Percentiles rank a stretch among this genome's conserved stretches.
Evolutionary conservation across 2,113 vertebrate genomes (phyloP).

Genomic region (Saguinus midas): DNA sequence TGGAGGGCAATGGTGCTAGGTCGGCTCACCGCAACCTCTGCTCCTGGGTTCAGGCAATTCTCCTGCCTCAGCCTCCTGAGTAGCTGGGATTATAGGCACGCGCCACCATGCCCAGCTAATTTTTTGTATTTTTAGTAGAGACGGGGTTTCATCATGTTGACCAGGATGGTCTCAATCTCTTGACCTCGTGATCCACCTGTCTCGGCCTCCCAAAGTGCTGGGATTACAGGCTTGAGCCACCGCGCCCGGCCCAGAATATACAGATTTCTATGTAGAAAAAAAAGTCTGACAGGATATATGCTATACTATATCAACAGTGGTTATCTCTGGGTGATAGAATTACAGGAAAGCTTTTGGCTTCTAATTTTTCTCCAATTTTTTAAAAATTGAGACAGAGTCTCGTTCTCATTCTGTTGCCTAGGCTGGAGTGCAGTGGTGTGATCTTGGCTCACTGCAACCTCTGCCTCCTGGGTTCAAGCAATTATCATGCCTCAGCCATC

Average conservation of each 20-base stretch:
- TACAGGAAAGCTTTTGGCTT: neutral
- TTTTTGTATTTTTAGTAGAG: no score
- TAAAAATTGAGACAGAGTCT: neutral
- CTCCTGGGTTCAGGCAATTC: no score
- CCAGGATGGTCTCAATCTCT: no score
- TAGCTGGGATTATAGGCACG: no score
- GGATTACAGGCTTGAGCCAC: no score
- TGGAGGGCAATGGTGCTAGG: no score
- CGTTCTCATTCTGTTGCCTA: neutral
- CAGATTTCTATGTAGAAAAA: neutral
- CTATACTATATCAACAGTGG: neutral
- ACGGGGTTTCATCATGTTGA: no score
- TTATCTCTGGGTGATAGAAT: neutral
- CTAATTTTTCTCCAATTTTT: neutral
- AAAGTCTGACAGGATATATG: neutral
- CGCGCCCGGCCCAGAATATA: neutral
- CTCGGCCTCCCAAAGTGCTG: no score
- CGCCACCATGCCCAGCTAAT: no score
- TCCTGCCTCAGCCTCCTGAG: no score
- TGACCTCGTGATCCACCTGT: no score
- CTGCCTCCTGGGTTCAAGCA: neutral
- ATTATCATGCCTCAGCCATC: neutral
- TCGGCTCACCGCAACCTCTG: no score
- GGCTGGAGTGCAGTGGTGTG: neutral
- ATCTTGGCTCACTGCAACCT: neutral